A percentile compares a stretch with the other conserved stretches of the same genome.
These are phyloP conservation scores for Villa cingulata DNA, from an alignment of 2,888 invertebrate species.

Conservation along the genomic window DNA sequence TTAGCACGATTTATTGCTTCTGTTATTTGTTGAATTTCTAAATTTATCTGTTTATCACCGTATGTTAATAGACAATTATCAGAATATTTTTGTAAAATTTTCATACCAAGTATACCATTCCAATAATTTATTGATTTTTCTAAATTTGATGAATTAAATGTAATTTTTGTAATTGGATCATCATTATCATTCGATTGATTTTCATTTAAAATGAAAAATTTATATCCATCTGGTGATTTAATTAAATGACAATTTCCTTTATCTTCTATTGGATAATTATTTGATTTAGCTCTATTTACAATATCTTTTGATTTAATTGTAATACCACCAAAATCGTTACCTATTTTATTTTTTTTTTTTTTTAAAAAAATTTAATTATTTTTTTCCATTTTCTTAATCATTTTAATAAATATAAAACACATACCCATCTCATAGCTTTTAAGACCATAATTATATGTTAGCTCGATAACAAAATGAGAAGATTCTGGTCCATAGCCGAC, in stretches of 20 bases:
- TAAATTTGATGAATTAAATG: slow-evolving; percentile 64
- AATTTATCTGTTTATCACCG: slow-evolving; percentile 54
- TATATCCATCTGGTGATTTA: slow-evolving; percentile 86
- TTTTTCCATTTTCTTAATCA: neutral
- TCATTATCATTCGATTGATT: slow-evolving; percentile 48
- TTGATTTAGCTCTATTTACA: slow-evolving; percentile 54
- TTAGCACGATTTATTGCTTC: slow-evolving; percentile 62
- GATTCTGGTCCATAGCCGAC: slow-evolving; percentile 95
- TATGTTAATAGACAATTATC: slow-evolving; percentile 56
- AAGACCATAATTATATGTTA: slow-evolving; percentile 95
- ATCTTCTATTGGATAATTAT: slow-evolving; percentile 58
- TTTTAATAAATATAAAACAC: neutral
- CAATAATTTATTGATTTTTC: slow-evolving; percentile 68
- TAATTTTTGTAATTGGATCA: slow-evolving; percentile 73
- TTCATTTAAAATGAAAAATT: slow-evolving; percentile 65
- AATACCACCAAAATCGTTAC: slow-evolving; percentile 79
- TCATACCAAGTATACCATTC: slow-evolving; percentile 63
- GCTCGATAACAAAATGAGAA: slow-evolving; percentile 85
- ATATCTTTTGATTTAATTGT: slow-evolving; percentile 68
- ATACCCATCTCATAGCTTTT: slow-evolving; percentile 67
- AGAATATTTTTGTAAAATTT: slow-evolving; percentile 48
- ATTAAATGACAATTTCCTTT: slow-evolving; percentile 48
- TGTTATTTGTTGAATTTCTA: slow-evolving; percentile 45
- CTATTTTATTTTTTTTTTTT: slow-evolving; percentile 14
- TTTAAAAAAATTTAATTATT: neutral